Evolutionary conservation across 2,797 vertebrate species (phyloP).

Genomic region (Coranthus polyacanthus): DNA sequence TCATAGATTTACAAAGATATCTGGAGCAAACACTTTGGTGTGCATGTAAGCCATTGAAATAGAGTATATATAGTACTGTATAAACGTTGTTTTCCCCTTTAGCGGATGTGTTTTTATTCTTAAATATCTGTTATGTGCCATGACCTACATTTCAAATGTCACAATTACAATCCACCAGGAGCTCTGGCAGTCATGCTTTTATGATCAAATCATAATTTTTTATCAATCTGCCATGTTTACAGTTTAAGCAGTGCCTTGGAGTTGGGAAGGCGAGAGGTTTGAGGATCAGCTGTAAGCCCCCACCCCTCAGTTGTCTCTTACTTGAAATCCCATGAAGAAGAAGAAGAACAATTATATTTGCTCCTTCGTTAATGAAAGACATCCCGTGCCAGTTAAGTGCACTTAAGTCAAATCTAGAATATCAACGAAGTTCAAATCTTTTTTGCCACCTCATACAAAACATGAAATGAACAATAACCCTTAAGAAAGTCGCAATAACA

Average conservation of each 20-base stretch:
- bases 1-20: constrained; percentile 60
- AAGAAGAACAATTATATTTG: constrained; percentile 44
- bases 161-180: constrained; percentile 48
- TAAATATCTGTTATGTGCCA: constrained; percentile 67
- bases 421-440: constrained; percentile 52
- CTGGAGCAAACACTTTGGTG: constrained; percentile 50
- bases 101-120: constrained; percentile 53
- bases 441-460: constrained; percentile 42
- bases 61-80: constrained; percentile 60
- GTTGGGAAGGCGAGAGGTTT: constrained; percentile 60
- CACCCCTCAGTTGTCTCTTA: constrained; percentile 36
- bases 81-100: constrained; percentile 54
- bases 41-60: constrained; percentile 70
- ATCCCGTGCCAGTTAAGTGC: constrained; percentile 82
- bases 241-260: constrained; percentile 88
- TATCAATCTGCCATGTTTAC: constrained; percentile 85
- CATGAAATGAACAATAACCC: constrained; percentile 15
- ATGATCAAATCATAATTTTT: constrained; percentile 56
- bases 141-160: constrained; percentile 55
- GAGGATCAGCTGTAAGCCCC: constrained; percentile 41
- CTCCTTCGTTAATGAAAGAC: constrained; percentile 36
- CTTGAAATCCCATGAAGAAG: constrained; percentile 53
- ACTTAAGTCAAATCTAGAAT: constrained; percentile 77
- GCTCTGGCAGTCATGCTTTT: constrained; percentile 59
- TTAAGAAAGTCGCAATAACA: constrained; percentile 65